Evolutionary conservation across 1,140 invertebrate genomes (phyloP), one percentile per base, ranked within the genome.

Genomic region (Trichoplusia ni): DNA sequence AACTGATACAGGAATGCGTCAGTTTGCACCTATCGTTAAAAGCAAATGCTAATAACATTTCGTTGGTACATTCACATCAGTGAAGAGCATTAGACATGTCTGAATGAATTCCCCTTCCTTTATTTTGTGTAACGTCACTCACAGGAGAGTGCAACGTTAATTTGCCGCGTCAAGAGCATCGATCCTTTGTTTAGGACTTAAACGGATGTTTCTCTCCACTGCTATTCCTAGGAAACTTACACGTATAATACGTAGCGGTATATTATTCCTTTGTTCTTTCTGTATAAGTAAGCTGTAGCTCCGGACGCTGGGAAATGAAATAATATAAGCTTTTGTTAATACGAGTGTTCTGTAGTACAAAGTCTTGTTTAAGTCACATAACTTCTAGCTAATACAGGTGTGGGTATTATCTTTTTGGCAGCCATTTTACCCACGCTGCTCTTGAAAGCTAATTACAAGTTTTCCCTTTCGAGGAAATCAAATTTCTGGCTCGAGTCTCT

Each of bases 161-260:
- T 42, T 29, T 44, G 9, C 18, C 9, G 16, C 37, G 25, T 38
- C 33, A 58, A 58, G 38, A 31, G 38, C 54, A 44, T 44, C 54
- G 25, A 31, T 44, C 27, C 21, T 44, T 58, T 58, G 54, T 58
- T 58, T 58, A 58, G 16, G 16, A 18, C 14, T 25, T 14, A 58
- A 16, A n/a, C 33, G 38, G n/a, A 11, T 14, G 9, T 58, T 25
- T 31, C 16, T 21, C 9, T 16, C 13, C 37, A 16, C 23, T 6
- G 7, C 38, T 14, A 27, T 44, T 18, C 9, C 7, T 5, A 3
- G 0, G 14, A 19, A 29, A 21, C 16, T 31, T 58, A 21, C 16
- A 13, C 14, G 6, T 18, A 8, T 58, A 58, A 44, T 9, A 11
- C 38, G 1, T 13, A 56, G 37, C 9, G 14, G 29, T 27, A 58